These are phyloP conservation scores for Pungitius pungitius DNA, from an alignment of 2,113 vertebrate species.

Conservation along the genomic window DNA sequence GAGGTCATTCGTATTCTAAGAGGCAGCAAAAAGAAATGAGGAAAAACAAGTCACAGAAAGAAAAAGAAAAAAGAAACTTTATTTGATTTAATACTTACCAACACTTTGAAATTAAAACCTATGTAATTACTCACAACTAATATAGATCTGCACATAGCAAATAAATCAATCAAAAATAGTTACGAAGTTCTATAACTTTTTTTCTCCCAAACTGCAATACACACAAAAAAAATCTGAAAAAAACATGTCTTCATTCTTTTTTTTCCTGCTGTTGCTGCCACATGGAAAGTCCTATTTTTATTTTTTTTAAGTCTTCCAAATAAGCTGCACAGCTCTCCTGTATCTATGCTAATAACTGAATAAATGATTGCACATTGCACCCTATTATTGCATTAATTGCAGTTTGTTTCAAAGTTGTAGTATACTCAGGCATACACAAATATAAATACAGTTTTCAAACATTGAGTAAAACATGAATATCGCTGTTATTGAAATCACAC, in stretches of 20 bases:
- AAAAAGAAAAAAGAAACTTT: conserved; percentile 78
- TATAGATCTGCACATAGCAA: conserved; percentile 80
- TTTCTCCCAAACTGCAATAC: conserved; percentile 66
- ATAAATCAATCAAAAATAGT: conserved; percentile 76
- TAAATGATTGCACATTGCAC: conserved; percentile 80
- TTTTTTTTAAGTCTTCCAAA: conserved; percentile 23
- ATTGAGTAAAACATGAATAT: conserved; percentile 71
- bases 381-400: conserved; percentile 81
- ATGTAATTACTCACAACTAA: conserved; percentile 79
- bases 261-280: conserved; percentile 51
- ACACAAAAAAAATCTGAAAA: conserved; percentile 70
- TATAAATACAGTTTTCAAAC: conserved; percentile 73
- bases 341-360: conserved; percentile 59
- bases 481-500: conserved; percentile 72
- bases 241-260: conserved; percentile 48
- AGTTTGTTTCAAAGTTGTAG: conserved; percentile 68
- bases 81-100: conserved; percentile 77
- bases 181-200: conserved; percentile 66
- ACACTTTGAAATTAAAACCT: conserved; percentile 78
- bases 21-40: conserved; percentile 6
- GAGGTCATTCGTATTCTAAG: neutral
- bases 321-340: conserved; percentile 53
- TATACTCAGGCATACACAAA: conserved; percentile 72
- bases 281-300: conserved; percentile 44
- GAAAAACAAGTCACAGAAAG: conserved; percentile 66